Conservation (phyloP, 2,113 vertebrate species). For the Cyanocitta stelleri region DNA sequence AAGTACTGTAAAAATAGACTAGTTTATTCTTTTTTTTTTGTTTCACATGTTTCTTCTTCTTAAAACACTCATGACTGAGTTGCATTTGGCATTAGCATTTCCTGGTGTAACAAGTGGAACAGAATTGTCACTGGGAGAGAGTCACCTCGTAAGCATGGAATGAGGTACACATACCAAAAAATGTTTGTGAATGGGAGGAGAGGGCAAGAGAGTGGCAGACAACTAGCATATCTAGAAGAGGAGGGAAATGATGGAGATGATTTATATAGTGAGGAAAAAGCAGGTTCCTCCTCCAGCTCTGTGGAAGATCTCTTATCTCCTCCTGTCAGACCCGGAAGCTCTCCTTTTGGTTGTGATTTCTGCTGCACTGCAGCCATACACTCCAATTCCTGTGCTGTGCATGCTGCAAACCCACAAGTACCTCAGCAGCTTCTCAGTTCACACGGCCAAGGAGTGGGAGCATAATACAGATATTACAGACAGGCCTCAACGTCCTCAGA, state of each 20-base stretch:
- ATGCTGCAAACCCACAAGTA: neutral
- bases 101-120: neutral
- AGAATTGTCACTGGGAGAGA: neutral
- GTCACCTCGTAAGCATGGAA: neutral
- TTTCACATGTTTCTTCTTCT: neutral
- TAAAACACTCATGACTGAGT: neutral
- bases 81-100: neutral
- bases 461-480: neutral
- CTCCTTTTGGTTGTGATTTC: neutral
- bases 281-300: neutral
- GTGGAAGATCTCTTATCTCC: neutral
- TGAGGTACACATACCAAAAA: neutral
- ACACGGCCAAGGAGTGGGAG: neutral
- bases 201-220: neutral
- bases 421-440: neutral
- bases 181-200: neutral
- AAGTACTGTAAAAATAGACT: neutral
- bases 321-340: neutral
- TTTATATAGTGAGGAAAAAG: neutral
- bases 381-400: neutral
- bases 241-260: neutral
- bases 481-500: neutral
- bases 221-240: neutral
- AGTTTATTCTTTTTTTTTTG: neutral
- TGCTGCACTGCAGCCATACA: neutral